Evolutionary conservation across 1,140 invertebrate genomes (phyloP), one percentile per base, ranked within the genome.

Genomic region (Sipha flava): DNA sequence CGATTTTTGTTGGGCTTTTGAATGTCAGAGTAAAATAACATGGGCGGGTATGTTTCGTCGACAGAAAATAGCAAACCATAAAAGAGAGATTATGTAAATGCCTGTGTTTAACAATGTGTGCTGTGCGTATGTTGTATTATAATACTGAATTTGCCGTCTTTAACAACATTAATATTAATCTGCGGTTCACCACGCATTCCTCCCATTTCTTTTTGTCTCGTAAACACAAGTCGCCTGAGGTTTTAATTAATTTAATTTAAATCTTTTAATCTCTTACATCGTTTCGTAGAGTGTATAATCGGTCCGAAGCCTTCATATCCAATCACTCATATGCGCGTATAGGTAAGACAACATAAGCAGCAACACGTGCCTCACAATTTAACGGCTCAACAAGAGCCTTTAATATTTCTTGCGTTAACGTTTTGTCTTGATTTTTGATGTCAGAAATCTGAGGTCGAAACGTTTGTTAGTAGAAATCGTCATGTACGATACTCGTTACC

Each of bases 231-330:
- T 68, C 26, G 9, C 66, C 66, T 1, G 23, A 68, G 14, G 40
- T 70, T 70, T 45, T 70, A 70, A 70, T 70, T 70, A 70, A 70
- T 70, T 70, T 29, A 70, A 47, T 47, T n/a, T 18, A 70, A 70
- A 70, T 47, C 40, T 23, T 70, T 47, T 47, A 68, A 18, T 68
- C 37, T 45, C 31, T 68, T 45, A n/a, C 64, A 7, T 29, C 14
- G 40, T 26, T 18, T 21, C 23, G 64, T 45, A 37, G 14, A 68
- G 40, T 45, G 64, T 26, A 68, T 16, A 40, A 66, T 66, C 62
- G 21, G 10, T 2, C 37, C 37, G 10, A 4, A 4, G 37, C 37
- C 37, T 10, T 40, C 37, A 40, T 40, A 6, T 40, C 37, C n/a
- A n/a, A n/a, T n/a, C n/a, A n/a, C n/a, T n/a, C n/a, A n/a, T n/a